Evolutionary conservation across 1,140 invertebrate species (phyloP).

Genomic region (Agrilus planipennis): DNA sequence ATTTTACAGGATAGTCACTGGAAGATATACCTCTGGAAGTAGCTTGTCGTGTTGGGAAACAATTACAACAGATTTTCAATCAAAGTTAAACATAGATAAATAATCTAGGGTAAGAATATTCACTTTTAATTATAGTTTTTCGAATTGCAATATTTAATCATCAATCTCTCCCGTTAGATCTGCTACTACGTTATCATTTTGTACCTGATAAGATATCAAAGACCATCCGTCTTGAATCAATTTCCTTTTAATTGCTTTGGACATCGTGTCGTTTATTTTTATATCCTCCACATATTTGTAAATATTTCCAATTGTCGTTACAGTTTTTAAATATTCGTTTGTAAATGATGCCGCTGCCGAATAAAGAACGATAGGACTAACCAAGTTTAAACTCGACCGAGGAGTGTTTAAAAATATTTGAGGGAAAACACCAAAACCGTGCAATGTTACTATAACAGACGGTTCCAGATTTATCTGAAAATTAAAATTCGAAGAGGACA

Average conservation of each 20-base stretch:
- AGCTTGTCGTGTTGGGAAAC: no score
- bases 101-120: no score
- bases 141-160: no score
- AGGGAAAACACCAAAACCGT: slow-evolving; percentile 30
- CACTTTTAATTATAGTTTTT: no score
- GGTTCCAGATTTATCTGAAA: slow-evolving; percentile 27
- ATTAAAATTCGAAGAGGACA: neutral
- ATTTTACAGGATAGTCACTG: neutral
- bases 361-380: slow-evolving; percentile 21
- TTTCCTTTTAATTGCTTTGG: neutral
- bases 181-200: no score
- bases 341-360: slow-evolving; percentile 23
- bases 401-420: slow-evolving; percentile 32
- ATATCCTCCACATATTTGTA: slow-evolving; percentile 5
- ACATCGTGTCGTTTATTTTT: slow-evolving; percentile 7
- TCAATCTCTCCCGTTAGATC: no score
- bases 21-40: no score
- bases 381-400: slow-evolving; percentile 14
- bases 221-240: slow-evolving; percentile 24
- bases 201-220: slow-evolving; percentile 22
- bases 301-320: slow-evolving; percentile 4
- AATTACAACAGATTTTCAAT: no score
- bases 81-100: no score
- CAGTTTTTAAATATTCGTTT: slow-evolving; percentile 12
- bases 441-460: slow-evolving; percentile 25